Conservation (phyloP, 2,888 invertebrate species). For the Mythimna pallens region DNA sequence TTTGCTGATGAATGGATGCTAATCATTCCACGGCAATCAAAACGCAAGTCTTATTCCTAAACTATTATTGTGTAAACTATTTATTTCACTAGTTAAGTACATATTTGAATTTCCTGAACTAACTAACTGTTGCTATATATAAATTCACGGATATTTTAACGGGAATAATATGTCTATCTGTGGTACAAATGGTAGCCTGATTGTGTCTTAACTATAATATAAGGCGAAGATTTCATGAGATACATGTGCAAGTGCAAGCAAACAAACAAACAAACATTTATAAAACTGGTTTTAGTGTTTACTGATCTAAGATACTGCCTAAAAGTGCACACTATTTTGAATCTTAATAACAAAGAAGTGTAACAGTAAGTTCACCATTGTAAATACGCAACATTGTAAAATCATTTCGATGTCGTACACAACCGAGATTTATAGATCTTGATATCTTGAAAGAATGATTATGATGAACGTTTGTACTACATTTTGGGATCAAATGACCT, state of each 20-base stretch:
- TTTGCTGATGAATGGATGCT: constrained; percentile 34
- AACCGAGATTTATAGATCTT: constrained; percentile 36
- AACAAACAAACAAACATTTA: constrained; percentile 45
- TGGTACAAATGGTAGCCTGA: constrained; percentile 59
- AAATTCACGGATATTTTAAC: constrained; percentile 65
- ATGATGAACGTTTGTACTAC: constrained; percentile 77
- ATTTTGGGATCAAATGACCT: constrained; percentile 85
- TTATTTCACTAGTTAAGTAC: constrained; percentile 84
- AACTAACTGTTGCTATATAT: constrained; percentile 69
- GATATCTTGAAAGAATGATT: constrained; percentile 57
- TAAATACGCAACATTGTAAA: constrained; percentile 35
- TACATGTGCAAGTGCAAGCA: constrained; percentile 59
- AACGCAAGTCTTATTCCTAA: constrained; percentile 74
- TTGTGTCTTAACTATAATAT: constrained; percentile 66
- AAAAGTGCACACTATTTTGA: constrained; percentile 71
- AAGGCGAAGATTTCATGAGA: constrained; percentile 57
- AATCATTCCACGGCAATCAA: constrained; percentile 62
- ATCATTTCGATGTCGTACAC: constrained; percentile 34
- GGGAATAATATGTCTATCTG: constrained; percentile 63
- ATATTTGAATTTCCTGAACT: constrained; percentile 73
- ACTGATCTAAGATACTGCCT: constrained; percentile 74
- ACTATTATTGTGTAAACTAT: constrained; percentile 80
- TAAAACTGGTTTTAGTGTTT: constrained; percentile 56
- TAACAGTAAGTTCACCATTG: constrained; percentile 48
- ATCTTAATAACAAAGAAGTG: constrained; percentile 59